Conservation (phyloP, 2,797 vertebrate species). For the Thunnus albacares region DNA sequence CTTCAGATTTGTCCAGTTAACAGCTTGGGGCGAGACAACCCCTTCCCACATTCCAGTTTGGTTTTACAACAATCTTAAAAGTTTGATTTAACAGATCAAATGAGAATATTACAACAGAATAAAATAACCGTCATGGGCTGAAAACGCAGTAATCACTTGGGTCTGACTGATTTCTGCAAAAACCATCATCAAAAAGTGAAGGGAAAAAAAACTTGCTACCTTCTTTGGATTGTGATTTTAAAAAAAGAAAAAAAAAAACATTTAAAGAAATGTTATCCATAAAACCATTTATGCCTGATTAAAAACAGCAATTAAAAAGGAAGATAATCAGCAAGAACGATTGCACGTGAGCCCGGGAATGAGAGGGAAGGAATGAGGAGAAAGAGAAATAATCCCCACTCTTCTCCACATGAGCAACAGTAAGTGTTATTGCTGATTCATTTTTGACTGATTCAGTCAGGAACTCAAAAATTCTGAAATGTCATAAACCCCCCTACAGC, state of each 20-base stretch:
- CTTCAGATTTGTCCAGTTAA: constrained; percentile 55
- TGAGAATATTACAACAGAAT: constrained; percentile 45
- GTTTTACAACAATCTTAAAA: constrained; percentile 61
- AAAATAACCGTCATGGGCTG: constrained; percentile 50
- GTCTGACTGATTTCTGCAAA: constrained; percentile 31
- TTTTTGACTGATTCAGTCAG: constrained; percentile 82
- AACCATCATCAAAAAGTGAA: constrained; percentile 38
- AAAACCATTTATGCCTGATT: constrained; percentile 47
- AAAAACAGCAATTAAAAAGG: constrained; percentile 59
- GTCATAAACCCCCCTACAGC: constrained; percentile 36
- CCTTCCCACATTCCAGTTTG: constrained; percentile 58
- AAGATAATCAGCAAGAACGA: constrained; percentile 82
- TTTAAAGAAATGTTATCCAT: constrained; percentile 34
- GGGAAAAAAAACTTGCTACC: constrained; percentile 38
- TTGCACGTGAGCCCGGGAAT: constrained; percentile 95
- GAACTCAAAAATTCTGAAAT: constrained; percentile 64
- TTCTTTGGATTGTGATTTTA: constrained; percentile 78
- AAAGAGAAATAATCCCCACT: constrained; percentile 75
- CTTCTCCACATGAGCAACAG: constrained; percentile 71
- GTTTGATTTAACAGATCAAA: constrained; percentile 49
- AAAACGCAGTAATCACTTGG: constrained; percentile 50
- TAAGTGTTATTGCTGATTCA: constrained; percentile 94
- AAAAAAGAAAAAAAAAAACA: constrained; percentile 35
- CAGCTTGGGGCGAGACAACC: constrained; percentile 38
- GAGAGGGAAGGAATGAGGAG: constrained; percentile 84